A percentile compares a stretch with the other conserved stretches of the same genome.
These are phyloP conservation scores for Phalanger gymnotis DNA, from an alignment of 2,797 vertebrate genomes.

Conservation along the genomic window DNA sequence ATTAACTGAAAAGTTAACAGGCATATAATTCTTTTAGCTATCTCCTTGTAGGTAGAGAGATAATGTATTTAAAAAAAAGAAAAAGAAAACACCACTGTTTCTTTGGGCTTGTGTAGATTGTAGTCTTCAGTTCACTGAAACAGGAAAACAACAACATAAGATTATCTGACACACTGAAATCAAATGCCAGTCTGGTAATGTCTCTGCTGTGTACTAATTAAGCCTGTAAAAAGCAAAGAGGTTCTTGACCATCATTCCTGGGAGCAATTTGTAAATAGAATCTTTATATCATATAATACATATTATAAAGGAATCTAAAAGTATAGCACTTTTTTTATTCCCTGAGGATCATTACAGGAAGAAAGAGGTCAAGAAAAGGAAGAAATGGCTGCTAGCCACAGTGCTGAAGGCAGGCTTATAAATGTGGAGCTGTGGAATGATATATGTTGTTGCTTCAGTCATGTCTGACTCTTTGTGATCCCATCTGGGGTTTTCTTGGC, in stretches of 20 bases:
- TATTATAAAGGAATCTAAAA: conserved; percentile 17
- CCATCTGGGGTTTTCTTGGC: neutral
- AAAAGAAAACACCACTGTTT: neutral
- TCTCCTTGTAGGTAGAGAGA: neutral
- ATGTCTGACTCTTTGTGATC: neutral
- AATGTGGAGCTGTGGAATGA: neutral
- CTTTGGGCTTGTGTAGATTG: conserved; percentile 12
- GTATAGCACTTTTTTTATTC: conserved; percentile 4
- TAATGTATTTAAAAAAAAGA: conserved; percentile 10
- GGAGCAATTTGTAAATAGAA: neutral
- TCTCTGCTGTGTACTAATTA: conserved; percentile 22
- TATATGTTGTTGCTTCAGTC: neutral
- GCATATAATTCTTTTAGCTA: conserved; percentile 29
- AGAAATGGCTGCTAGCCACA: neutral
- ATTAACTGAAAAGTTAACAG: conserved; percentile 54
- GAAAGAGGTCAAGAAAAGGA: neutral
- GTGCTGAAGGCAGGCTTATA: conserved; percentile 28
- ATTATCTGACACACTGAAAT: conserved; percentile 48
- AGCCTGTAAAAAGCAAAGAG: neutral
- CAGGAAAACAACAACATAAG: neutral
- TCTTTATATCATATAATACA: neutral
- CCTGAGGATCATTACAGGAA: neutral
- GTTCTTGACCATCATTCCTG: conserved; percentile 13
- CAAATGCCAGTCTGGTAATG: conserved; percentile 10
- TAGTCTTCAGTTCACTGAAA: conserved; percentile 3